These are phyloP conservation scores for Elegia similella DNA, from an alignment of 2,888 invertebrate species.

Conservation along the genomic window DNA sequence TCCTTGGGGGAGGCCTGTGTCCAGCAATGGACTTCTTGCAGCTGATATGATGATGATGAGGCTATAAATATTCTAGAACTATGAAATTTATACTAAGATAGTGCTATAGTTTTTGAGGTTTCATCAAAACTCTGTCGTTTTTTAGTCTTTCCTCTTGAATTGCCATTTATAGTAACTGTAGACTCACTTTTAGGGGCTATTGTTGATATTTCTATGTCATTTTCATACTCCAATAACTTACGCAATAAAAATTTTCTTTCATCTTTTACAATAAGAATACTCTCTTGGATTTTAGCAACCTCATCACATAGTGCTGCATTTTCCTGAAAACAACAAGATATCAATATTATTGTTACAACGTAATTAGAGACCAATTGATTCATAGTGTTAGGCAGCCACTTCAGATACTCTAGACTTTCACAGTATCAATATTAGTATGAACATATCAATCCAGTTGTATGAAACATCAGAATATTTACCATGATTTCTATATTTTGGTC, in stretches of 20 bases:
- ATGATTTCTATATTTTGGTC: too few relatives aligned
- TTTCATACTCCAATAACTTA: constrained; percentile 87
- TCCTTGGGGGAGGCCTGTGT: too few relatives aligned
- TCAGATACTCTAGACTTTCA: too few relatives aligned
- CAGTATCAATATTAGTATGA: too few relatives aligned
- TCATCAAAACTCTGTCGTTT: constrained; percentile 59
- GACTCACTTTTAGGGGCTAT: constrained; percentile 46
- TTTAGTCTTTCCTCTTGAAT: constrained; percentile 50
- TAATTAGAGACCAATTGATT: too few relatives aligned
- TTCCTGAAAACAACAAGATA: constrained; percentile 78
- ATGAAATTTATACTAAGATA: background rate
- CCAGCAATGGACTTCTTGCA: too few relatives aligned
- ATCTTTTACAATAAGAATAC: constrained; percentile 89
- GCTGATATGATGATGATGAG: too few relatives aligned
- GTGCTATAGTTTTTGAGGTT: constrained; percentile 34
- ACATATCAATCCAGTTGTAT: too few relatives aligned
- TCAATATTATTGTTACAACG: background rate
- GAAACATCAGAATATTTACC: too few relatives aligned
- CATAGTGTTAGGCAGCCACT: too few relatives aligned
- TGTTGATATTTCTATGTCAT: constrained; percentile 53
- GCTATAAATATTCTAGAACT: too few relatives aligned
- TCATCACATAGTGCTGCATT: constrained; percentile 94
- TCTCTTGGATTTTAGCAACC: constrained; percentile 91
- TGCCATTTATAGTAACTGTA: constrained; percentile 46
- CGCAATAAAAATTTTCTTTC: constrained; percentile 90